phyloP scores from a whole-genome alignment of 2,113 vertebrate genomes.

The Eretmochelys imbricata region DNA sequence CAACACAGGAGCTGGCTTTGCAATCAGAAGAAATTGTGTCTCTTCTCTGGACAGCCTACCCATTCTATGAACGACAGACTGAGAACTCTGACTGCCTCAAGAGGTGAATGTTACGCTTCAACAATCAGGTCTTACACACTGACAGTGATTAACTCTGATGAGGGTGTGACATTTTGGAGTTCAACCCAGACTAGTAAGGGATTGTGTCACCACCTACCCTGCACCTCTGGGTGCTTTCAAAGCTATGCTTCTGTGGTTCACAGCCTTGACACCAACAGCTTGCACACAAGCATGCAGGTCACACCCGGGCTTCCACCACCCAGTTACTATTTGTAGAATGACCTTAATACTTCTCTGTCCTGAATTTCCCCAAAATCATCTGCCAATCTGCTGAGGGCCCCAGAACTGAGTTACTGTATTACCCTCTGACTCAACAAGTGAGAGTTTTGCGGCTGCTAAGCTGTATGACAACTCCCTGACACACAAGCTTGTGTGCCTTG shows the following conservation, averaged over 20 bases:
- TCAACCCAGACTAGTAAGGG: neutral
- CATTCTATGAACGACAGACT: neutral
- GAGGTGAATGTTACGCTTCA: neutral
- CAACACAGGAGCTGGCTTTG: neutral
- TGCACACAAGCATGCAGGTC: neutral
- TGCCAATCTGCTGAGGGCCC: too few relatives aligned
- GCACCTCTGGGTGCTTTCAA: neutral
- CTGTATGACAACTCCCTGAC: too few relatives aligned
- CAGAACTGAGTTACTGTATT: too few relatives aligned
- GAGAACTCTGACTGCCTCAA: neutral
- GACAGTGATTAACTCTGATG: neutral
- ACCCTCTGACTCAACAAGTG: too few relatives aligned
- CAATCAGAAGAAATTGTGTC: neutral
- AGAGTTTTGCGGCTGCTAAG: too few relatives aligned
- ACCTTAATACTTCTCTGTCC: too few relatives aligned
- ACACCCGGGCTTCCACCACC: neutral
- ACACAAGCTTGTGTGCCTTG: too few relatives aligned
- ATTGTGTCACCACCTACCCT: neutral
- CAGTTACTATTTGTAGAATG: too few relatives aligned
- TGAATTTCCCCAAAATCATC: too few relatives aligned
- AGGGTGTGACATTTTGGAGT: neutral
- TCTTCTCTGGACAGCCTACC: neutral
- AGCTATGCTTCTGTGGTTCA: neutral
- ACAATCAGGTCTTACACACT: neutral
- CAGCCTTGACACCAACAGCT: neutral